These are phyloP conservation scores for Yponomeuta cagnagella DNA, from an alignment of 2,888 invertebrate species.

Conservation along the genomic window DNA sequence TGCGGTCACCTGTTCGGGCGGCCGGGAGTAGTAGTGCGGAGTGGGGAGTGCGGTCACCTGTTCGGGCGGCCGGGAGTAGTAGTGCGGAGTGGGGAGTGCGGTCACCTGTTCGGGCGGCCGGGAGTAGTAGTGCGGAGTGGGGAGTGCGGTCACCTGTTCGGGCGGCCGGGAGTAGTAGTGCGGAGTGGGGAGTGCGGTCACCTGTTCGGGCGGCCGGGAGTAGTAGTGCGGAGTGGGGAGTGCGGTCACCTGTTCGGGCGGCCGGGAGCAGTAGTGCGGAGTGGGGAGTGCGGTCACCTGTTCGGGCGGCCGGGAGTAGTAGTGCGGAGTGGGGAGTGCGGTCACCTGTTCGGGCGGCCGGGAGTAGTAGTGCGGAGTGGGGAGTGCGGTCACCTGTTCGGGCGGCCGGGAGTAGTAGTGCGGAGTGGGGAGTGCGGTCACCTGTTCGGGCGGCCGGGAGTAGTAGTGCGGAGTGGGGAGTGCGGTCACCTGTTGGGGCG, in stretches of 20 bases:
- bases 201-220: slow-evolving; percentile 29
- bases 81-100: too few relatives aligned
- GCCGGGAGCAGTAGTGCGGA: not conserved
- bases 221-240: not conserved
- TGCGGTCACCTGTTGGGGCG: too few relatives aligned
- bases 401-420: slow-evolving; percentile 36
- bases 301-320: slow-evolving; percentile 21
- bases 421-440: slow-evolving; percentile 22
- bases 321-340: slow-evolving; percentile 77
- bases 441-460: slow-evolving; percentile 57
- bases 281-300: slow-evolving; percentile 41
- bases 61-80: too few relatives aligned
- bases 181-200: slow-evolving; percentile 33
- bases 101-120: slow-evolving; percentile 45
- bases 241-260: not conserved
- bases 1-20: too few relatives aligned
- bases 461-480: too few relatives aligned
- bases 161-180: slow-evolving; percentile 74
- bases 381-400: slow-evolving; percentile 83
- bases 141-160: too few relatives aligned
- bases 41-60: too few relatives aligned
- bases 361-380: slow-evolving; percentile 22
- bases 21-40: too few relatives aligned
- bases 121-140: too few relatives aligned
- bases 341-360: slow-evolving; percentile 39